phyloP scores from a whole-genome alignment of 2,797 vertebrate genomes.

The Halcyon smyrnensis region DNA sequence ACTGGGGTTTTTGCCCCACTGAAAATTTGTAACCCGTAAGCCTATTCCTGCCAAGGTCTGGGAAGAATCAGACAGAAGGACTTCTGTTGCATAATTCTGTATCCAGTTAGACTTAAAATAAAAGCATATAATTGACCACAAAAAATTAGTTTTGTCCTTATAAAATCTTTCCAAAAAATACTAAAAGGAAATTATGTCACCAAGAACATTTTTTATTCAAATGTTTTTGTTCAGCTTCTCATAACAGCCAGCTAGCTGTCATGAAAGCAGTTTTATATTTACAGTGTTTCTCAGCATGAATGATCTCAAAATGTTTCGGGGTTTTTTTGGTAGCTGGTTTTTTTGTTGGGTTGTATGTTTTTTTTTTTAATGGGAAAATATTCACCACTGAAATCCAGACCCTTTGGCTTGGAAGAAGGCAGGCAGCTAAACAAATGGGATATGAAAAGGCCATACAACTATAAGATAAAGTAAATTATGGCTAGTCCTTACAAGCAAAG shows the following conservation, averaged over 20 bases:
- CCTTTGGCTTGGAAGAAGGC: neutral
- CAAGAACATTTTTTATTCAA: conserved; percentile 59
- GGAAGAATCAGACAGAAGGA: conserved; percentile 72
- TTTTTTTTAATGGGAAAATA: conserved; percentile 8
- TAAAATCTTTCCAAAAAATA: conserved; percentile 70
- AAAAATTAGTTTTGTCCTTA: conserved; percentile 68
- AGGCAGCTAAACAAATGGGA: neutral
- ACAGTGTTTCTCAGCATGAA: conserved; percentile 35
- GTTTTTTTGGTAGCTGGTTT: neutral
- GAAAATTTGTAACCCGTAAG: conserved; percentile 59
- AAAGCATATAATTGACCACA: conserved; percentile 65
- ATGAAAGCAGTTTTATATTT: conserved; percentile 46
- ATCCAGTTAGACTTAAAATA: conserved; percentile 68
- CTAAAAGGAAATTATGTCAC: conserved; percentile 67
- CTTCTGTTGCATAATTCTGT: conserved; percentile 65
- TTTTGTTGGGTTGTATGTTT: neutral
- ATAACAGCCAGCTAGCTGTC: conserved; percentile 51
- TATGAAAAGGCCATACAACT: neutral
- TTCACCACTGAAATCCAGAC: neutral
- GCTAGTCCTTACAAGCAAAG: neutral
- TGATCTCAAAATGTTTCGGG: conserved; percentile 2
- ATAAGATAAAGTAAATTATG: neutral
- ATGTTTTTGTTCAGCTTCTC: conserved; percentile 62
- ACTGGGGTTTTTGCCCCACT: conserved; percentile 13
- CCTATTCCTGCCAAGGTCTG: conserved; percentile 60